These are phyloP conservation scores for Saccostrea cuccullata DNA, from an alignment of 1,140 invertebrate genomes.

Conservation along the genomic window DNA sequence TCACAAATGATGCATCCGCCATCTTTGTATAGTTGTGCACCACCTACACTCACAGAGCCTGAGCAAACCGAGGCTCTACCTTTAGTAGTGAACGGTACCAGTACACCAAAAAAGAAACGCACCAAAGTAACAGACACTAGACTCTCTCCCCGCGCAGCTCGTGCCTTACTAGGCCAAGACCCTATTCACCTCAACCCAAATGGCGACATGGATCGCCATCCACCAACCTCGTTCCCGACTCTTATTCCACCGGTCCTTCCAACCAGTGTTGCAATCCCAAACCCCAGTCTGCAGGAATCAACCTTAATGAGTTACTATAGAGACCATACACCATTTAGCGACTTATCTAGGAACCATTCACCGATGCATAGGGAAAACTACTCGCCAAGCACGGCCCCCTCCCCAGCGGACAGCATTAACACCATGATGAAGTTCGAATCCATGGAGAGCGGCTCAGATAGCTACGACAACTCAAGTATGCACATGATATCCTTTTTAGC, in stretches of 20 bases:
- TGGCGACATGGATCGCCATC: conserved; percentile 52
- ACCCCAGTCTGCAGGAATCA: conserved; percentile 95
- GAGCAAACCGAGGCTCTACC: conserved; percentile 96
- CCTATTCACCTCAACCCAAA: conserved; percentile 58
- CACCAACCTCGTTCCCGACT: conserved; percentile 57
- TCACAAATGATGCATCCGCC: conserved; percentile 82
- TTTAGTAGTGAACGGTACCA: conserved; percentile 87
- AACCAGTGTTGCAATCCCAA: conserved; percentile 95
- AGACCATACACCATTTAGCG: conserved; percentile 81
- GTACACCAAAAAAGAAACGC: conserved; percentile 92
- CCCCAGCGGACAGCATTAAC: conserved; percentile 65
- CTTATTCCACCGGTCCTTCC: conserved; percentile 87
- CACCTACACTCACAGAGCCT: conserved; percentile 82
- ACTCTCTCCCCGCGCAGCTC: conserved; percentile 86
- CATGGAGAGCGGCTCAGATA: conserved; percentile 61
- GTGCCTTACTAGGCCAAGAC: conserved; percentile 74
- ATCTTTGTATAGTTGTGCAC: conserved; percentile 83
- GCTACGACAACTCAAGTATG: conserved; percentile 67
- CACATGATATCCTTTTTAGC: conserved; percentile 79
- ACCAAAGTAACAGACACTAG: conserved; percentile 98
- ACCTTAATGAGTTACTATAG: conserved; percentile 88
- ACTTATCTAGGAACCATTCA: conserved; percentile 69
- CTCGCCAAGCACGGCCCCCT: conserved; percentile 67
- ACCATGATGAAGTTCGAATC: conserved; percentile 69
- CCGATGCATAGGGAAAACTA: conserved; percentile 62